Conservation (phyloP, 2,797 vertebrate genomes). For the Scomberomorus guttatus region DNA sequence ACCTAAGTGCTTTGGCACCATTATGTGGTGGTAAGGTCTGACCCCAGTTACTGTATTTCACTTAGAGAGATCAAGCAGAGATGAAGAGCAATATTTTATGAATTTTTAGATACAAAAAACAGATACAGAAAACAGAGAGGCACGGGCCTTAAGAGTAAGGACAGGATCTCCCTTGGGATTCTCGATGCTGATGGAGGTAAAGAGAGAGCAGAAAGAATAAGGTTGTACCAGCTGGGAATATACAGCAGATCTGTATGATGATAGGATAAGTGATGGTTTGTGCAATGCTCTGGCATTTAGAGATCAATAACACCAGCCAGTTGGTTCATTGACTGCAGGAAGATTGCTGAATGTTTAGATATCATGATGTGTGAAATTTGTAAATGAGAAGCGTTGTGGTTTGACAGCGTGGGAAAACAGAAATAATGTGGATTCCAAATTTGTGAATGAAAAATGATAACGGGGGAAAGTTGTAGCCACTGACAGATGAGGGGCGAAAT, state of each 20-base stretch:
- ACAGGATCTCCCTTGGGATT: neutral
- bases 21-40: neutral
- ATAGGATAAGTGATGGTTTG: conserved; percentile 6
- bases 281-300: conserved; percentile 30
- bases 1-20: conserved; percentile 8
- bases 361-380: neutral
- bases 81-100: neutral
- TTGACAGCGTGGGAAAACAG: conserved; percentile 11
- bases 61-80: conserved; percentile 7
- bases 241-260: conserved; percentile 15
- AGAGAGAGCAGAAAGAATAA: neutral
- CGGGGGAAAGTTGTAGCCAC: neutral
- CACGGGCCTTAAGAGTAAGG: neutral
- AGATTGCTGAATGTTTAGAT: neutral
- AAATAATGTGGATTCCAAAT: conserved; percentile 35
- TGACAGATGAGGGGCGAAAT: neutral
- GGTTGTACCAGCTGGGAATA: conserved; percentile 6
- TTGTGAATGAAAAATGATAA: conserved; percentile 6
- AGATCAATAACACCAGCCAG: conserved; percentile 41
- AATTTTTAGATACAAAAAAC: conserved; percentile 7
- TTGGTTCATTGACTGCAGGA: conserved; percentile 35
- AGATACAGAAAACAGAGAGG: neutral
- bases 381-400: neutral
- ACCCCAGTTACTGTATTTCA: conserved; percentile 7
- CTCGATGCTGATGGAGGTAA: conserved; percentile 13